Conservation (phyloP, 2,113 vertebrate species). For the Patagioenas fasciata region DNA sequence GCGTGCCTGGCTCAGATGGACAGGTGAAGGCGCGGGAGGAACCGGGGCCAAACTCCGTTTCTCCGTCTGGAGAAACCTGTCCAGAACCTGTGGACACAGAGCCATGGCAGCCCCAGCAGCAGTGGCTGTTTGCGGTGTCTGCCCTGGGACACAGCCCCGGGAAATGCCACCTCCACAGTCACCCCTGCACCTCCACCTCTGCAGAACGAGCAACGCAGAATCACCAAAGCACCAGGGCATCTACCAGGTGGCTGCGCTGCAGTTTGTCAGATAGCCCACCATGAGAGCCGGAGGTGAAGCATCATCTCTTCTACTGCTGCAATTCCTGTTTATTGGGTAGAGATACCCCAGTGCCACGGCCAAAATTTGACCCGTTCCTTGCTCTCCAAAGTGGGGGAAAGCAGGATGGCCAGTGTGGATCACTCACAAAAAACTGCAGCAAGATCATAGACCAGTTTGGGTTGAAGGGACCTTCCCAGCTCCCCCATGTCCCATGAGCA, state of each 20-base stretch:
- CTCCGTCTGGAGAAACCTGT: constrained; percentile 63
- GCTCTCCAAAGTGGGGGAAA: accelerated
- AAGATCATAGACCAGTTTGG: too few relatives aligned
- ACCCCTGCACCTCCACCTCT: not conserved
- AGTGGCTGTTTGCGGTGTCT: too few relatives aligned
- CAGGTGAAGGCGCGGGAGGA: accelerated
- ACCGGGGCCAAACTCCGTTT: not conserved
- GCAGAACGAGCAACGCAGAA: accelerated
- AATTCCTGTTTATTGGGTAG: accelerated
- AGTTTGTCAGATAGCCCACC: not conserved
- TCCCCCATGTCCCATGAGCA: too few relatives aligned
- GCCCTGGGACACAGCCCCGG: too few relatives aligned
- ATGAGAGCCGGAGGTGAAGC: not conserved
- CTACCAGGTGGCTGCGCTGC: accelerated
- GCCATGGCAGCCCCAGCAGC: not conserved
- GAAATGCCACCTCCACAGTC: accelerated
- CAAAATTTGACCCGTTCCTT: not conserved
- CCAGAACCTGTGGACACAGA: constrained; percentile 70
- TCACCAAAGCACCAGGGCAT: not conserved
- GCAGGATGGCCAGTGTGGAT: not conserved
- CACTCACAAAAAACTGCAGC: not conserved
- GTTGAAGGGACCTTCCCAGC: too few relatives aligned
- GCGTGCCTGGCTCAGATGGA: not conserved
- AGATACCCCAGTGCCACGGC: not conserved
- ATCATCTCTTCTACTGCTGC: accelerated